A percentile compares a stretch with the other conserved stretches of the same genome.
These are phyloP conservation scores for Congeria kusceri DNA, from an alignment of 2,888 invertebrate species.

Conservation along the genomic window DNA sequence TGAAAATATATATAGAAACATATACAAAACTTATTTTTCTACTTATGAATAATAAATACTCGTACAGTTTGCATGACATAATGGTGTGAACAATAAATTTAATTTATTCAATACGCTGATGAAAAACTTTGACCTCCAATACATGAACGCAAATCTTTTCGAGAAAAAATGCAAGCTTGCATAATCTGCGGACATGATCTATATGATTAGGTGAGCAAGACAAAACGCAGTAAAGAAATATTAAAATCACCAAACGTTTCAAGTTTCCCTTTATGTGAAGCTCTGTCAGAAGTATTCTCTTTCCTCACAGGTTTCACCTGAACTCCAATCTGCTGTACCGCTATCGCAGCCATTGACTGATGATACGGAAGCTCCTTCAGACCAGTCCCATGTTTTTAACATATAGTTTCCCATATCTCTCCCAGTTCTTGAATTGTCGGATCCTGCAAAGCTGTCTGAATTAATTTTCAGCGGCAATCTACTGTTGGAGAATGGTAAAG, in stretches of 20 bases:
- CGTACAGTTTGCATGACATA: too few species aligned
- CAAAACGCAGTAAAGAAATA: too few species aligned
- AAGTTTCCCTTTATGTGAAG: too few species aligned
- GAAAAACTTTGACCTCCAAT: neutral
- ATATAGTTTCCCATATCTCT: neutral
- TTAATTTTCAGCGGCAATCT: slow-evolving; percentile 6
- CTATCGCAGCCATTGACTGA: neutral
- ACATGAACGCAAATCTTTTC: too few species aligned
- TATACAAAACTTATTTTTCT: too few species aligned
- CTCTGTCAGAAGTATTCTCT: too few species aligned
- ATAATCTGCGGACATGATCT: too few species aligned
- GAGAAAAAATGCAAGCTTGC: neutral
- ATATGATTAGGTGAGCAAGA: too few species aligned
- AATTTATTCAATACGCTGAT: neutral
- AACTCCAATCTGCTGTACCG: neutral
- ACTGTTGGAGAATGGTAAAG: neutral
- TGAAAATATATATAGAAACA: too few species aligned
- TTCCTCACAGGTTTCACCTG: neutral
- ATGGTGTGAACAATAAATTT: too few species aligned
- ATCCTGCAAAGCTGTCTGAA: slow-evolving; percentile 2
- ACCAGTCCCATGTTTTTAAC: neutral
- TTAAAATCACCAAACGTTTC: too few species aligned
- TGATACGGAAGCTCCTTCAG: neutral
- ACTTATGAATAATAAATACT: too few species aligned
- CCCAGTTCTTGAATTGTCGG: slow-evolving; percentile 11